Evolutionary conservation across 2,797 vertebrate species (phyloP).

Genomic region (Psittacula derbiana): DNA sequence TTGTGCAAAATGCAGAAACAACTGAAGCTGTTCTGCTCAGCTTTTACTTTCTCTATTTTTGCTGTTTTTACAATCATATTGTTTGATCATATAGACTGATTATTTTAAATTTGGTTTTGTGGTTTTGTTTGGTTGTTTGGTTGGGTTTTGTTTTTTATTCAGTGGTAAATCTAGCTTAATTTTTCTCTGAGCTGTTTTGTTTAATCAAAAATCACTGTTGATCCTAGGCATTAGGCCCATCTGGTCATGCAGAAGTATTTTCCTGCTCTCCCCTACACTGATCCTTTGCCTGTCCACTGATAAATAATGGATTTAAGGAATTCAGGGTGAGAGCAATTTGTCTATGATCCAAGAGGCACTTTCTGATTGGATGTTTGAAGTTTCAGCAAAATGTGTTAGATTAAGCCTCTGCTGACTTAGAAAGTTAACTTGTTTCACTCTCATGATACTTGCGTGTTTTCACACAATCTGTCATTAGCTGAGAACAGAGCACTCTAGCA

Average conservation of each 20-base stretch:
- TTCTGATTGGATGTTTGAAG: not conserved
- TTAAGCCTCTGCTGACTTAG: not conserved
- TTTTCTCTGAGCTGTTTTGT: not conserved
- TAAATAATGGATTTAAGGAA: not conserved
- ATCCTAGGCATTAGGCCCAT: rapidly evolving
- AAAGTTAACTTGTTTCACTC: not conserved
- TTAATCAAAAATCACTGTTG: not conserved
- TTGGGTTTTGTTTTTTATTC: not conserved
- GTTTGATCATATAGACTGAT: not conserved
- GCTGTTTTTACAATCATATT: not conserved
- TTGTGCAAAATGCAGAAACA: not conserved
- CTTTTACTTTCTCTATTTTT: not conserved
- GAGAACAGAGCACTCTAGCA: not conserved
- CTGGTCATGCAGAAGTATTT: not conserved
- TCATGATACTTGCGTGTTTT: not conserved
- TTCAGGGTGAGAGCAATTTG: not conserved
- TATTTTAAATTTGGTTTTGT: rapidly evolving
- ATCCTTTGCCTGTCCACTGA: not conserved
- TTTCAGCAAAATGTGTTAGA: not conserved
- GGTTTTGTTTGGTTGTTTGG: too few relatives aligned
- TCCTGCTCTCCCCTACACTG: not conserved
- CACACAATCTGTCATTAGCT: not conserved
- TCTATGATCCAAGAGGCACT: not conserved
- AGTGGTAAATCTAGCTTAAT: not conserved
- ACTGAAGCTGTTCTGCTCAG: not conserved